Base-by-base conservation (phyloP, 2,888 invertebrate species). In the Tubulanus polymorphus region DNA sequence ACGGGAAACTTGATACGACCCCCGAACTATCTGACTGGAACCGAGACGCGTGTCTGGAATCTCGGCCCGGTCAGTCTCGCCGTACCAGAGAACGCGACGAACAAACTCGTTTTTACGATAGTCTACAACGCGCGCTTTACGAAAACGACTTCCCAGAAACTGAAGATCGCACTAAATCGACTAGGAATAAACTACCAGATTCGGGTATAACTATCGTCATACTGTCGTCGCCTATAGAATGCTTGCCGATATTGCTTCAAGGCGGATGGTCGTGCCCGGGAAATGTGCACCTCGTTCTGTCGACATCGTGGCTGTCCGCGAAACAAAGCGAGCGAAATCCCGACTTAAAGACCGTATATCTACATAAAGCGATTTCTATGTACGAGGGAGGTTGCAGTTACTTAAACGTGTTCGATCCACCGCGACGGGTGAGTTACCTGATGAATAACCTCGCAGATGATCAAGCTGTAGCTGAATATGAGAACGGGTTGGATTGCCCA, bases 321-420 rank as follows among this genome's bases (percentile, higher is more conserved):
- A 32, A 27, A 15, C 55, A 56, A n/a, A 54, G 58, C 1, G 46
- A 53, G 1, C 35, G 23, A 12, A n/a, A n/a, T n/a, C 47, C 47
- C 3, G 46, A 41, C 3, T 27, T 57, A 2, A 59, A 52, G 37
- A 54, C 62, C 6, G 47, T 68, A 15, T 63, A 49, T 41, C 57
- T 69, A n/a, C 64, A 65, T 45, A 66, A 68, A 30, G 67, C 68
- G 6, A 61, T 68, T n/a, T n/a, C n/a, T n/a, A n/a, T n/a, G n/a
- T n/a, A n/a, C n/a, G n/a, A n/a, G n/a, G n/a, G n/a, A n/a, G 66
- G 67, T 2, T 47, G 45, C 25, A 59, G 65, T 0, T 67, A 54
- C 50, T 55, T 70, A 30, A 68, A 70, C 25, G 60, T 55, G 2
- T 70, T 63, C 51, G 28, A 53, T 3, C 60, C 63, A 2, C 66